These are phyloP conservation scores for Naso thynnoides DNA, from an alignment of 2,797 vertebrate genomes.

Conservation along the genomic window DNA sequence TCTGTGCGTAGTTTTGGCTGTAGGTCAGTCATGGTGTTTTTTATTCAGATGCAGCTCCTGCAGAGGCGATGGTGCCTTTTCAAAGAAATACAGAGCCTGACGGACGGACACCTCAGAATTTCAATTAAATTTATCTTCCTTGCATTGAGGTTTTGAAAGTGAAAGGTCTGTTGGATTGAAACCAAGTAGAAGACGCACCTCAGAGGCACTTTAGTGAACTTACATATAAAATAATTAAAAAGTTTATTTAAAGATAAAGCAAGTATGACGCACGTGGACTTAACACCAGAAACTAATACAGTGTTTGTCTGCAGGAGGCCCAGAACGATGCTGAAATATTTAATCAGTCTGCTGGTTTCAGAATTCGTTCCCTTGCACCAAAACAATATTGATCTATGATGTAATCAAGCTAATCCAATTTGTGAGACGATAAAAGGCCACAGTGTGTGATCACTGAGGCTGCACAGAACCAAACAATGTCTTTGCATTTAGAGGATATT, in stretches of 20 bases:
- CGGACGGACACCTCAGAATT: slow-evolving; percentile 33
- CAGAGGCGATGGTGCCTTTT: slow-evolving; percentile 2
- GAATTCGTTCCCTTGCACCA: slow-evolving; percentile 17
- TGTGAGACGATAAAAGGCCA: slow-evolving; percentile 25
- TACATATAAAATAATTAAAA: slow-evolving; percentile 23
- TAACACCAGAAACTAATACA: not conserved
- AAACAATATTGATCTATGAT: slow-evolving; percentile 50
- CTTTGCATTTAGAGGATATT: not conserved
- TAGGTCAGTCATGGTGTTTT: not conserved
- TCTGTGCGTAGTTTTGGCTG: not conserved
- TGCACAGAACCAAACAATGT: slow-evolving; percentile 1
- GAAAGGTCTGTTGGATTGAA: slow-evolving; percentile 22
- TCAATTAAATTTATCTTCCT: slow-evolving; percentile 36
- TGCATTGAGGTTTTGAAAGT: slow-evolving; percentile 16
- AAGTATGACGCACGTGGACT: not conserved
- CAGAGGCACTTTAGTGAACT: not conserved
- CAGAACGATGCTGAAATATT: slow-evolving; percentile 44
- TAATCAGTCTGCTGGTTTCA: not conserved
- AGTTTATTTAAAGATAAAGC: slow-evolving; percentile 4
- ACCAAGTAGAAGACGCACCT: slow-evolving; percentile 7
- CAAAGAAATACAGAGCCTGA: slow-evolving; percentile 14
- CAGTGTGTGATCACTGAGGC: slow-evolving; percentile 10
- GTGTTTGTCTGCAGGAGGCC: slow-evolving; percentile 5
- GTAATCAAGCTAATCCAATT: slow-evolving; percentile 40
- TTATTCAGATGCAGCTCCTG: slow-evolving; percentile 6